These are phyloP conservation scores for Aramus guarauna DNA, from an alignment of 2,113 vertebrate genomes.

Conservation along the genomic window DNA sequence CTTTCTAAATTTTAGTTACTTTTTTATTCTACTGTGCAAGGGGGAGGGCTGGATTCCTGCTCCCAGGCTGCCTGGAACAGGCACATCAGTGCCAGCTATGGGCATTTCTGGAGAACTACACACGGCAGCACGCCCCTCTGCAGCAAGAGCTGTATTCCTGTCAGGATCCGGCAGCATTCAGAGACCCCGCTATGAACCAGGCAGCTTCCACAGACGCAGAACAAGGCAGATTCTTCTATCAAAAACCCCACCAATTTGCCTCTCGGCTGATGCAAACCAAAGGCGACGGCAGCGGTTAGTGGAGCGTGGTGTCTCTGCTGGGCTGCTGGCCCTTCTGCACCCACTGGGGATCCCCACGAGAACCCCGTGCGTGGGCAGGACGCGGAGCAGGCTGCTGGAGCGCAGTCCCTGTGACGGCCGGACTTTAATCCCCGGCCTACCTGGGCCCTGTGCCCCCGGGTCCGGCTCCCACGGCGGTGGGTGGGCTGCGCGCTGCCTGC, in stretches of 20 bases:
- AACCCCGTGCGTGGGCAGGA: rapidly evolving
- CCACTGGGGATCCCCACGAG: rapidly evolving
- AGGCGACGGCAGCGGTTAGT: neutral
- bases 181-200: rapidly evolving
- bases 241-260: rapidly evolving
- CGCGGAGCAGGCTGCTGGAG: neutral
- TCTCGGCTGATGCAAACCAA: neutral
- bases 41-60: neutral
- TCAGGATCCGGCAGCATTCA: neutral
- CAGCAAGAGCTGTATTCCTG: neutral
- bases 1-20: neutral
- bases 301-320: rapidly evolving
- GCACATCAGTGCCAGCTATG: neutral
- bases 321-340: rapidly evolving
- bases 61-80: neutral
- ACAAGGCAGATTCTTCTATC: neutral
- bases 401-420: rapidly evolving
- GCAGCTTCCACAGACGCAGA: neutral
- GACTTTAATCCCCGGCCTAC: neutral
- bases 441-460: rapidly evolving
- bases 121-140: rapidly evolving
- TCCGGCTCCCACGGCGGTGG: neutral
- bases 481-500: rapidly evolving
- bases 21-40: neutral
- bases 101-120: neutral